Percentiles rank a stretch among this genome's conserved stretches.
phyloP scores from a whole-genome alignment of 2,888 invertebrate genomes.

The Drosophila paramelanica region DNA sequence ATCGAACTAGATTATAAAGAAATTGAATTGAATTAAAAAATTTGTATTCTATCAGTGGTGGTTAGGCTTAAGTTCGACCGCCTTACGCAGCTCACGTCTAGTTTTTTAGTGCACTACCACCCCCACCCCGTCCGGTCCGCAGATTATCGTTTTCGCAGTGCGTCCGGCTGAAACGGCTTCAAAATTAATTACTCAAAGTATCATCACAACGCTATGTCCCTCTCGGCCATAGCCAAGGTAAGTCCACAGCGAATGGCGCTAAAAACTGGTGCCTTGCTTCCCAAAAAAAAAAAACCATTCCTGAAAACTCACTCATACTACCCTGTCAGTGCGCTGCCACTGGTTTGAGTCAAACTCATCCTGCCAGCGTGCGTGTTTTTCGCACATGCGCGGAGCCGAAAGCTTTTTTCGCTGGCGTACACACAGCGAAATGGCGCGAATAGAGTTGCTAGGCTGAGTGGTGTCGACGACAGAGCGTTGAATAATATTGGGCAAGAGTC shows the following conservation, averaged over 20 bases:
- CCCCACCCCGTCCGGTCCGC: conserved; percentile 21
- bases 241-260: conserved; percentile 64
- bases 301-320: conserved; percentile 70
- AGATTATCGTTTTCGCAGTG: conserved; percentile 46
- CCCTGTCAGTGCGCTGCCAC: conserved; percentile 22
- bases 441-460: conserved; percentile 53
- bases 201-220: conserved; percentile 88
- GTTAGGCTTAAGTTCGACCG: conserved; percentile 5
- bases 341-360: conserved; percentile 66
- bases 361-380: conserved; percentile 37
- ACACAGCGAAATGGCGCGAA: conserved; percentile 32
- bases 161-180: conserved; percentile 83
- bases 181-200: conserved; percentile 89
- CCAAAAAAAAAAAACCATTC: conserved; percentile 37
- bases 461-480: too few species aligned
- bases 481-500: not conserved
- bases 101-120: conserved; percentile 13
- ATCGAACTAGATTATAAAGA: not conserved
- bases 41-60: conserved; percentile 1
- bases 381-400: conserved; percentile 40
- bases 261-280: conserved; percentile 43
- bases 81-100: conserved; percentile 10
- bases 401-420: conserved; percentile 53
- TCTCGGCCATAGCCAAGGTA: conserved; percentile 89
- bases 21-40: not conserved